Evolutionary conservation across 2,888 invertebrate genomes (phyloP).

Genomic region (Aquatica leii): DNA sequence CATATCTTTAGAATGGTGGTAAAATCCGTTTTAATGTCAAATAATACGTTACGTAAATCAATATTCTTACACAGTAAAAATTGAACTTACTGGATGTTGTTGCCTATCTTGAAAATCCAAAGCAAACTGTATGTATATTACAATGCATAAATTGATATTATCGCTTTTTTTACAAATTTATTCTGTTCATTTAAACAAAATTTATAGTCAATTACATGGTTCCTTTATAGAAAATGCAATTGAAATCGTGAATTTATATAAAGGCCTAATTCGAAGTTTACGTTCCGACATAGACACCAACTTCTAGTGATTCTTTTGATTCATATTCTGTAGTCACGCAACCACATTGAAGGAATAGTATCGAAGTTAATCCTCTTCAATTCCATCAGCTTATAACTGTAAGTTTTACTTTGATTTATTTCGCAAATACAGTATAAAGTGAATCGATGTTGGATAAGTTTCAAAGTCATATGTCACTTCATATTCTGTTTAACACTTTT

Average conservation of each 20-base stretch:
- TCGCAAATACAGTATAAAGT: background rate
- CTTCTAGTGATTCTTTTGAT: constrained; percentile 15
- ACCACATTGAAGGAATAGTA: constrained; percentile 18
- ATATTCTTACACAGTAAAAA: too few relatives aligned
- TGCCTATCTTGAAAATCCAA: too few relatives aligned
- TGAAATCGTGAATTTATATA: constrained; percentile 3
- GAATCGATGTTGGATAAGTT: too few relatives aligned
- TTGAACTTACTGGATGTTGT: too few relatives aligned
- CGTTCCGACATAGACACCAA: background rate
- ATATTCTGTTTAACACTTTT: too few relatives aligned
- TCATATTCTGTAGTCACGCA: constrained; percentile 22
- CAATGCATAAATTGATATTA: too few relatives aligned
- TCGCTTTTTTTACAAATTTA: too few relatives aligned
- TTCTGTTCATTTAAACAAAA: background rate
- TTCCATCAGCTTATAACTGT: constrained; percentile 5
- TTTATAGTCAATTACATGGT: background rate
- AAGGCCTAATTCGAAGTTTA: background rate
- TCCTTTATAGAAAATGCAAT: constrained; percentile 3
- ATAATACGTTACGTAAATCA: too few relatives aligned
- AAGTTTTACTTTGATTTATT: constrained; percentile 15
- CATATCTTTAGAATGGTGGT: too few relatives aligned
- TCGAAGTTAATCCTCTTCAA: constrained; percentile 20
- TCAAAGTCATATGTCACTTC: background rate
- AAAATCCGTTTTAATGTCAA: too few relatives aligned
- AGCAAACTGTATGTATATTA: too few relatives aligned